Percentiles rank a stretch among this genome's conserved stretches.
phyloP scores from a whole-genome alignment of 2,797 vertebrate genomes.

The Hypotaenidia okinawae region DNA sequence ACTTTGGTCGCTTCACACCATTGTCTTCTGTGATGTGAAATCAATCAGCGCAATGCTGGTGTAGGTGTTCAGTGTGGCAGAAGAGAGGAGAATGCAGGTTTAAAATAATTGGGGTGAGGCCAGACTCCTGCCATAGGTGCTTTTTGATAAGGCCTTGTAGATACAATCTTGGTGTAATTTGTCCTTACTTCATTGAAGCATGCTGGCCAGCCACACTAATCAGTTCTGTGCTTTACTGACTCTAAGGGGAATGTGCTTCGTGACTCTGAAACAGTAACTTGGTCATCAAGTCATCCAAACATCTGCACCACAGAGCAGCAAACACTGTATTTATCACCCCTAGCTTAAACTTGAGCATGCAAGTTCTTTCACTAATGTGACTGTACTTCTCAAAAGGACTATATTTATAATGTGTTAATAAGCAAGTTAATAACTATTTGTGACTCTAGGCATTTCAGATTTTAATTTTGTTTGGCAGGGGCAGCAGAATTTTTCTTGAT shows the following conservation, averaged over 20 bases:
- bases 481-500: background rate
- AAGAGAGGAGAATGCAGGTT: background rate
- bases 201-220: background rate
- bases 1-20: accelerated
- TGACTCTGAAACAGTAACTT: background rate
- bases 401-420: background rate
- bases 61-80: background rate
- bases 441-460: background rate
- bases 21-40: accelerated
- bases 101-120: background rate
- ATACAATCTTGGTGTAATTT: background rate
- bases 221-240: background rate
- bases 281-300: background rate
- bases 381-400: background rate
- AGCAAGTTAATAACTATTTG: background rate
- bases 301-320: background rate
- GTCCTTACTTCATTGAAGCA: background rate
- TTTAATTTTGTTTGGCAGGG: background rate
- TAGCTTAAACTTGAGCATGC: background rate
- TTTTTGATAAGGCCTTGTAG: background rate
- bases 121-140: background rate
- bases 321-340: background rate
- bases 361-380: background rate
- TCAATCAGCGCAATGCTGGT: background rate
- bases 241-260: accelerated